These are phyloP conservation scores for Drosophila auraria DNA, from an alignment of 1,140 invertebrate genomes.

Conservation along the genomic window DNA sequence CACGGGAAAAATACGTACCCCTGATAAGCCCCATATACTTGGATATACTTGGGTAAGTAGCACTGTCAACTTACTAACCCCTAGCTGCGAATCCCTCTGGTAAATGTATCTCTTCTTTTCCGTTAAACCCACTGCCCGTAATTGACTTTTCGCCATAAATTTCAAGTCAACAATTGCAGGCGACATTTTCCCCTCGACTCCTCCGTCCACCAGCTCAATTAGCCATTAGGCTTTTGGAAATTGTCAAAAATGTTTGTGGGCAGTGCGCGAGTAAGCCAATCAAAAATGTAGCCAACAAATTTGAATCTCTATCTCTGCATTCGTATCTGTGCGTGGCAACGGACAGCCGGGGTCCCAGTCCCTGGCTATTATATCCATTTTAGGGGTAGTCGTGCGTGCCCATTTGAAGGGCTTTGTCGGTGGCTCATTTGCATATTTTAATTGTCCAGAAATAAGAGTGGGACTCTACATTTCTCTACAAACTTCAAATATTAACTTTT, in stretches of 20 bases:
- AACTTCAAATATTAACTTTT: slow-evolving; percentile 44
- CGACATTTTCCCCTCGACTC: slow-evolving; percentile 18
- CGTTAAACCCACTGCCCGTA: slow-evolving; percentile 27
- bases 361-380: slow-evolving; percentile 23
- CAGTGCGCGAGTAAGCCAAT: slow-evolving; percentile 48
- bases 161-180: slow-evolving; percentile 55
- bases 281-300: slow-evolving; percentile 70
- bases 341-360: not conserved
- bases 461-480: slow-evolving; percentile 18
- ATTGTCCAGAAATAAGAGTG: slow-evolving; percentile 49
- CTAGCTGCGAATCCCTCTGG: slow-evolving; percentile 25
- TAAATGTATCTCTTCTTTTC: slow-evolving; percentile 14
- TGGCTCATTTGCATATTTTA: slow-evolving; percentile 72
- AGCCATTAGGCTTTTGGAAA: slow-evolving; percentile 61
- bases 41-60: slow-evolving; percentile 11
- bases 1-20: slow-evolving; percentile 13
- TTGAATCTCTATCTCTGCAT: slow-evolving; percentile 45
- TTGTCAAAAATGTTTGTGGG: slow-evolving; percentile 67
- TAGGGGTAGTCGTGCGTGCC: slow-evolving; percentile 61
- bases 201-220: slow-evolving; percentile 19
- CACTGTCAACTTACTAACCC: slow-evolving; percentile 46
- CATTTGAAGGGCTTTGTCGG: slow-evolving; percentile 38
- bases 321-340: slow-evolving; percentile 20
- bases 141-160: slow-evolving; percentile 77
- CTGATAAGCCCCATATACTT: slow-evolving; percentile 26